A percentile compares a stretch with the other conserved stretches of the same genome.
These are phyloP conservation scores for Sapayoa aenigma DNA, from an alignment of 2,113 vertebrate species.

Conservation along the genomic window DNA sequence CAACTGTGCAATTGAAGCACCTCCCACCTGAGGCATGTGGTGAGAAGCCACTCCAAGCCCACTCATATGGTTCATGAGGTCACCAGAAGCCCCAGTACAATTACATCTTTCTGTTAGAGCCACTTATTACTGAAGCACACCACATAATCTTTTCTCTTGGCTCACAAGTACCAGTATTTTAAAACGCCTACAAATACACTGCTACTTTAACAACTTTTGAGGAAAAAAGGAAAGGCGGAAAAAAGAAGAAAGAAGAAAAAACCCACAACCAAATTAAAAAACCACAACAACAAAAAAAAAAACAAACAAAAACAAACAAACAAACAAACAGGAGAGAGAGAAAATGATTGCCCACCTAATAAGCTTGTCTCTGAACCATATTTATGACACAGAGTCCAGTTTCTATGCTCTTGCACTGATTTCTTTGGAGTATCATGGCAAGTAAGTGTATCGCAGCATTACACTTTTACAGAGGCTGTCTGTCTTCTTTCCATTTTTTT, in stretches of 20 bases:
- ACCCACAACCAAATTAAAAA: not conserved
- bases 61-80: slow-evolving; percentile 4
- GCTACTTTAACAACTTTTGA: not conserved
- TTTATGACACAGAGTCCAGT: not conserved
- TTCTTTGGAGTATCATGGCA: not conserved
- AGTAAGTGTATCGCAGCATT: not conserved
- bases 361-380: not conserved
- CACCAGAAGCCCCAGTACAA: slow-evolving; percentile 23
- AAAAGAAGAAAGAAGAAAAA: not conserved
- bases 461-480: not conserved
- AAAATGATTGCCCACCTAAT: not conserved
- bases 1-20: not conserved
- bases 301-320: not conserved
- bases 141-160: not conserved
- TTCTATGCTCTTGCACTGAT: not conserved
- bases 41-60: not conserved
- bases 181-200: not conserved
- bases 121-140: slow-evolving; percentile 15
- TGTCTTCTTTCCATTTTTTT: not conserved
- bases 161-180: not conserved
- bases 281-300: not conserved
- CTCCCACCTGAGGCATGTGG: not conserved
- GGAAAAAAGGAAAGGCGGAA: not conserved
- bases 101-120: not conserved
- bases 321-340: not conserved